A percentile compares a stretch with the other conserved stretches of the same genome.
phyloP scores from a whole-genome alignment of 2,797 vertebrate genomes.

The Poeciliopsis paucimaculata region DNA sequence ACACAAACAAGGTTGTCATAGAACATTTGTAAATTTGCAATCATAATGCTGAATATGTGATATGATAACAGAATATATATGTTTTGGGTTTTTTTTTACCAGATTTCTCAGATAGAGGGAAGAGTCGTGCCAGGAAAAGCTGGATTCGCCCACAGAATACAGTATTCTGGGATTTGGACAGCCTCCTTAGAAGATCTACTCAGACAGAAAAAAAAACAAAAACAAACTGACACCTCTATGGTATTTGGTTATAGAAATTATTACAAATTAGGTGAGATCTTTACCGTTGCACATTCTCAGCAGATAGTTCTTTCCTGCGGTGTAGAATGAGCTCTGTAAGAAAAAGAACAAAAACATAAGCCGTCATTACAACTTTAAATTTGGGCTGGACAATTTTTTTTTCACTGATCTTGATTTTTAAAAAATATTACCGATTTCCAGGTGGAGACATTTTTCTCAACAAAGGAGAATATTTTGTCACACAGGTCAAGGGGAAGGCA shows the following conservation, averaged over 20 bases:
- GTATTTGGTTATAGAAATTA: neutral
- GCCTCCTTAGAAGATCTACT: conserved; percentile 93
- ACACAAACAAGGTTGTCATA: neutral
- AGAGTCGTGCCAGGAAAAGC: conserved; percentile 95
- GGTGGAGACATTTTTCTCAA: conserved; percentile 96
- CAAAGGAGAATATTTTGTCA: conserved; percentile 97
- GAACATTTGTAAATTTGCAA: neutral
- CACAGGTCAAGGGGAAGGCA: conserved; percentile 96
- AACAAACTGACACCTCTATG: neutral
- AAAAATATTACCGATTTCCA: conserved; percentile 91
- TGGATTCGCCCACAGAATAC: conserved; percentile 99
- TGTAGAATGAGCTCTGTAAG: conserved; percentile 93
- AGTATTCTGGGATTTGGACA: conserved; percentile 98
- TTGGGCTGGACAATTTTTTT: neutral
- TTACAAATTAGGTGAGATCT: conserved; percentile 22
- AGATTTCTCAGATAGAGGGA: conserved; percentile 97
- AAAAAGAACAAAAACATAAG: conserved; percentile 20
- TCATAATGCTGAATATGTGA: neutral
- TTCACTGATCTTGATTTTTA: neutral
- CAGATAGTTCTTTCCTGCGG: conserved; percentile 97
- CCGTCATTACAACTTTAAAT: neutral
- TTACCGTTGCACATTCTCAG: conserved; percentile 99
- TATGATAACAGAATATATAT: neutral
- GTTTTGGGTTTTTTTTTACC: conserved; percentile 76
- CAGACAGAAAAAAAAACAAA: neutral